A percentile compares a stretch with the other conserved stretches of the same genome.
These are phyloP conservation scores for Cryptocheilus praepositus DNA, from an alignment of 2,888 invertebrate genomes.

Conservation along the genomic window DNA sequence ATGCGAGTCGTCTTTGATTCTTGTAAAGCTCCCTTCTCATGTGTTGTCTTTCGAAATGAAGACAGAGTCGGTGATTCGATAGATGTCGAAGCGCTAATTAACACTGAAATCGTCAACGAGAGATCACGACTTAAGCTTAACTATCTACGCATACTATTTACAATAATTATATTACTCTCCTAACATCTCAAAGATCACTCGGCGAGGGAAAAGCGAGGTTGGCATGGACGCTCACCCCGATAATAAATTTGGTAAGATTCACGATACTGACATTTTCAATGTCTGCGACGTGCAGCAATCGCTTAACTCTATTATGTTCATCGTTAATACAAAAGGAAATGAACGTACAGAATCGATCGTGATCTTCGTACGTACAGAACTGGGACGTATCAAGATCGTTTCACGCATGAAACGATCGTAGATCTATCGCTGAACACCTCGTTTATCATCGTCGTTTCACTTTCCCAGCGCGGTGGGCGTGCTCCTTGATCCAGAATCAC, in stretches of 20 bases:
- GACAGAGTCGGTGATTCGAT: conserved; percentile 4
- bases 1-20: neutral
- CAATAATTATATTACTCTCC: conserved; percentile 22
- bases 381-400: conserved; percentile 3
- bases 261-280: conserved; percentile 5
- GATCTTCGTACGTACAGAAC: neutral
- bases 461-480: too few species aligned
- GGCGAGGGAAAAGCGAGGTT: neutral
- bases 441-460: too few species aligned
- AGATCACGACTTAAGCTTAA: neutral
- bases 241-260: conserved; percentile 4
- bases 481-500: too few species aligned
- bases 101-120: neutral
- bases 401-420: neutral
- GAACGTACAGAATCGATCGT: neutral
- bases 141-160: conserved; percentile 10
- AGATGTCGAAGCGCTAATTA: conserved; percentile 2
- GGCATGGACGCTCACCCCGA: neutral
- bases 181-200: conserved; percentile 22
- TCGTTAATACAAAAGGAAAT: neutral
- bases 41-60: neutral
- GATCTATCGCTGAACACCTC: too few species aligned
- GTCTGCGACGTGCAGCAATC: neutral
- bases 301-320: neutral
- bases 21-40: neutral